Percentiles rank a stretch among this genome's conserved stretches.
Evolutionary conservation across 2,797 vertebrate species (phyloP).

Genomic region (Allobates femoralis): DNA sequence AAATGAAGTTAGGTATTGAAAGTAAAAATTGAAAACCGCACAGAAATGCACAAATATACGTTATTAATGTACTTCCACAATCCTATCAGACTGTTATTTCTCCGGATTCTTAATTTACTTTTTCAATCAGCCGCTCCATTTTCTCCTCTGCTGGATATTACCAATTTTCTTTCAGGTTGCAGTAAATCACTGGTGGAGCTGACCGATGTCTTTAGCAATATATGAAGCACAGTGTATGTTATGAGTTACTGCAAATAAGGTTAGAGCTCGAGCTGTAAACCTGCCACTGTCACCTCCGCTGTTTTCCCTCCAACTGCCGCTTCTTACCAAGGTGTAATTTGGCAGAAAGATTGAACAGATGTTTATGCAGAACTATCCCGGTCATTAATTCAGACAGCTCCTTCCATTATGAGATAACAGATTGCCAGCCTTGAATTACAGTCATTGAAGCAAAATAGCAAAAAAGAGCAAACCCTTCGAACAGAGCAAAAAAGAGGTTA

Average conservation of each 20-base stretch:
- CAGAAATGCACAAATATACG: not conserved
- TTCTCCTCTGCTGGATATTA: slow-evolving; percentile 68
- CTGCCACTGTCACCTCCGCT: slow-evolving; percentile 73
- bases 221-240: slow-evolving; percentile 73
- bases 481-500: not conserved
- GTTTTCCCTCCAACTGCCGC: slow-evolving; percentile 70
- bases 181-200: slow-evolving; percentile 72
- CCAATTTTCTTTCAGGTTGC: slow-evolving; percentile 66
- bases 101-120: slow-evolving; percentile 72
- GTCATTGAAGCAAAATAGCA: slow-evolving; percentile 43
- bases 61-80: slow-evolving; percentile 41
- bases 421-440: slow-evolving; percentile 28
- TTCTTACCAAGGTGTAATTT: slow-evolving; percentile 67
- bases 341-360: slow-evolving; percentile 65
- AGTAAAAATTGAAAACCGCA: not conserved
- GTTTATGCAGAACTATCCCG: slow-evolving; percentile 68
- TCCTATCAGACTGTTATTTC: slow-evolving; percentile 54
- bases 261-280: slow-evolving; percentile 71
- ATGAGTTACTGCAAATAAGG: slow-evolving; percentile 83
- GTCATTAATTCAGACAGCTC: slow-evolving; percentile 54
- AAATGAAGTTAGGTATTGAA: not conserved
- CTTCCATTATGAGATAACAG: slow-evolving; percentile 60
- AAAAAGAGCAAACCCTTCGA: no score
- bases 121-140: slow-evolving; percentile 76
- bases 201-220: slow-evolving; percentile 64